A percentile compares a stretch with the other conserved stretches of the same genome.
phyloP scores from a whole-genome alignment of 2,113 vertebrate genomes.

The Heloderma charlesbogerti region DNA sequence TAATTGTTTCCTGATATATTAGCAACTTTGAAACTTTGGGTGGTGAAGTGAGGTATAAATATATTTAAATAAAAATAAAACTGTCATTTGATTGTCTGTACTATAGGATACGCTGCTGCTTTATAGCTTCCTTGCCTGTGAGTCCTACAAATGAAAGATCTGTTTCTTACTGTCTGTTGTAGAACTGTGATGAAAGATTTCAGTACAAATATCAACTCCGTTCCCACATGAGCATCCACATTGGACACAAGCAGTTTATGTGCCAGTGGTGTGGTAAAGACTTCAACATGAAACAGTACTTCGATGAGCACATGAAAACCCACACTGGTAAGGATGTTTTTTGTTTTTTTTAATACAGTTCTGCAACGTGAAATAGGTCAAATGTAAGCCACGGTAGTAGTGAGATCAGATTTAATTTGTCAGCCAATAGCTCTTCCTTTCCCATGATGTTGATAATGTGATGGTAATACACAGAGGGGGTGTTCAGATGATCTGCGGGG shows the following conservation, averaged over 20 bases:
- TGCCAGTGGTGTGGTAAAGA: conserved; percentile 99
- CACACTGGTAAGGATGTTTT: conserved; percentile 90
- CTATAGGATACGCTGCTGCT: neutral
- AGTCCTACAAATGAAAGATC: neutral
- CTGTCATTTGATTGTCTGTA: neutral
- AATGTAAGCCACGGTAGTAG: no score
- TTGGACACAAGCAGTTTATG: conserved; percentile 99
- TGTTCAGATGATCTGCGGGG: no score
- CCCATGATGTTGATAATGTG: neutral
- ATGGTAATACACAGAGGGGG: neutral
- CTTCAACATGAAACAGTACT: conserved; percentile 99
- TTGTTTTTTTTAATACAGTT: neutral
- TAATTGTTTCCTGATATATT: neutral
- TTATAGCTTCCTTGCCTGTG: neutral
- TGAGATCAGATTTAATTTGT: neutral
- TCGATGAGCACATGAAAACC: conserved; percentile 98
- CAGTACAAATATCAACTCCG: conserved; percentile 99
- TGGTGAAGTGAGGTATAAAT: neutral
- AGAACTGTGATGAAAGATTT: conserved; percentile 95
- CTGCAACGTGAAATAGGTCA: neutral
- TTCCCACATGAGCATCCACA: conserved; percentile 98
- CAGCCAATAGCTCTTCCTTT: neutral
- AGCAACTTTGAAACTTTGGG: neutral
- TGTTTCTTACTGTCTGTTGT: conserved; percentile 41
- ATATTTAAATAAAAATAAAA: neutral